These are phyloP conservation scores for Sus cebifrons DNA, from an alignment of 2,797 vertebrate genomes.

Conservation along the genomic window DNA sequence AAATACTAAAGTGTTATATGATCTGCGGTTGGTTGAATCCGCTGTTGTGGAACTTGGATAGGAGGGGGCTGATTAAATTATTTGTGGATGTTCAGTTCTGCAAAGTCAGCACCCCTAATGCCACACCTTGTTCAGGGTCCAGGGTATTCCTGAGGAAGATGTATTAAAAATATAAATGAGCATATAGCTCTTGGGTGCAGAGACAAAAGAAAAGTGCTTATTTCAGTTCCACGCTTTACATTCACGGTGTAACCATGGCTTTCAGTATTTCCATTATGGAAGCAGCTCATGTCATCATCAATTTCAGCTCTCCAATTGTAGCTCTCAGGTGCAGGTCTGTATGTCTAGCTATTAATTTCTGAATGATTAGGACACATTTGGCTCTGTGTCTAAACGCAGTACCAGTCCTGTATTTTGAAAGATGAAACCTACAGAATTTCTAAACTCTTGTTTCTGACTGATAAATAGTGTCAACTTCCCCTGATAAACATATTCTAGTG, in stretches of 20 bases:
- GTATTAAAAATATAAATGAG: not conserved
- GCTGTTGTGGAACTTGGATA: not conserved
- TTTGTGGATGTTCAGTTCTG: not conserved
- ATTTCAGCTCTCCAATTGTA: not conserved
- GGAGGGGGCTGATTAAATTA: not conserved
- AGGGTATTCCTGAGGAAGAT: not conserved
- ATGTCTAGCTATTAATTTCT: conserved; percentile 3
- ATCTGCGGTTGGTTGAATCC: not conserved
- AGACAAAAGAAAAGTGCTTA: not conserved
- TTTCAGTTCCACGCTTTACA: not conserved
- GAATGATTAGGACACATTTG: not conserved
- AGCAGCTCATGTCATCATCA: not conserved
- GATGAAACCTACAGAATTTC: not conserved
- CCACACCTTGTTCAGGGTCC: not conserved
- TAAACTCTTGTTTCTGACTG: not conserved
- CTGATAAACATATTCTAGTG: not conserved
- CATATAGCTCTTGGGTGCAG: not conserved
- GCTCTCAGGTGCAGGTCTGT: not conserved
- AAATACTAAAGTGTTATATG: not conserved
- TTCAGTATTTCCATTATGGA: not conserved
- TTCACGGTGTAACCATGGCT: fast-evolving
- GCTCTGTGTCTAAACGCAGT: not conserved
- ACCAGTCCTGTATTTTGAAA: not conserved
- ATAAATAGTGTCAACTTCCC: not conserved
- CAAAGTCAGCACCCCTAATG: not conserved